Evolutionary conservation across 1,140 invertebrate species (phyloP).

Genomic region (Heliconius melpomene): DNA sequence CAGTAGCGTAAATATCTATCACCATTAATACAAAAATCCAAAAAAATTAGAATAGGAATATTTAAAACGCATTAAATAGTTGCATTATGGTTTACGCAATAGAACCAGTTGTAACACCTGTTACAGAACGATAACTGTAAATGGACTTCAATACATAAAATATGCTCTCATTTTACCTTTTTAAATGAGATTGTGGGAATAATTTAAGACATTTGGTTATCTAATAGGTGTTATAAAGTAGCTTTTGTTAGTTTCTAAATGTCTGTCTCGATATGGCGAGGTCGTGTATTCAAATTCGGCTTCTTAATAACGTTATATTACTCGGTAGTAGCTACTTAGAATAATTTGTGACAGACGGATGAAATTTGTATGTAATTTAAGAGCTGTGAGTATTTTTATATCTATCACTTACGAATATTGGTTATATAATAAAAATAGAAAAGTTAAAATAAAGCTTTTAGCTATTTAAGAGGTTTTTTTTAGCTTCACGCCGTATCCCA

Average conservation of each 20-base stretch:
- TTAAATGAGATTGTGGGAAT: not conserved
- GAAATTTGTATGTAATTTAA: not conserved
- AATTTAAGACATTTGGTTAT: constrained; percentile 23
- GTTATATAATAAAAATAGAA: no score
- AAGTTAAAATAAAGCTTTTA: no score
- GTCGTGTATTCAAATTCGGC: not conserved
- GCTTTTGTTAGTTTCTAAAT: constrained; percentile 7
- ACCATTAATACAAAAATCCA: not conserved
- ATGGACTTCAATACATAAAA: constrained; percentile 19
- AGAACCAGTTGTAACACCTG: constrained; percentile 19
- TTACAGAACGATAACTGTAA: constrained; percentile 15
- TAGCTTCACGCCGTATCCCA: no score
- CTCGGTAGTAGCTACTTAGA: not conserved
- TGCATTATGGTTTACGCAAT: constrained; percentile 20
- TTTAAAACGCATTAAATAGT: not conserved
- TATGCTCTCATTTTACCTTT: constrained; percentile 26
- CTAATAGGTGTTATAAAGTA: constrained; percentile 10
- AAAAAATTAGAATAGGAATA: not conserved
- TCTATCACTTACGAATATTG: no score
- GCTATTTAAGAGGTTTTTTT: no score
- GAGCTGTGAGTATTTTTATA: no score
- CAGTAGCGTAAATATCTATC: not conserved
- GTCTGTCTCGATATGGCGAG: not conserved
- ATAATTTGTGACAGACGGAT: not conserved
- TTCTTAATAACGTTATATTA: not conserved